Evolutionary conservation across 2,113 vertebrate genomes (phyloP).

Genomic region (Paramormyrops kingsleyae): DNA sequence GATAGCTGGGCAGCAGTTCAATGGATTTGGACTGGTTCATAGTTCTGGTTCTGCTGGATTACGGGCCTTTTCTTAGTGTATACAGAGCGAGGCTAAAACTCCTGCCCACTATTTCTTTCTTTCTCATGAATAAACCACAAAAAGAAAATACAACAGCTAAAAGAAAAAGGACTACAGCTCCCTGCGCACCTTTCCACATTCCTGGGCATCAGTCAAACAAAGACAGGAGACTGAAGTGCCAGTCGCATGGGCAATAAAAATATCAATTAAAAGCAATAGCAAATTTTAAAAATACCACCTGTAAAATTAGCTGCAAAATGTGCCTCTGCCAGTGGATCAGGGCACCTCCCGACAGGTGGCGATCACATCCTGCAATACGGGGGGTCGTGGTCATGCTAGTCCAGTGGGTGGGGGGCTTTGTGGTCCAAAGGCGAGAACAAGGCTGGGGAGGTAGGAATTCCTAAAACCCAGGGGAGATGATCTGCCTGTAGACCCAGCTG

Average conservation of each 20-base stretch:
- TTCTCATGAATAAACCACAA: conserved; percentile 54
- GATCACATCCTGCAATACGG: conserved; percentile 40
- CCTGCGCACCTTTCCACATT: conserved; percentile 45
- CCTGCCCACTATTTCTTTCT: conserved; percentile 33
- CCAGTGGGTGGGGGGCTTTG: conserved; percentile 32
- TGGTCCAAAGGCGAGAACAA: conserved; percentile 36
- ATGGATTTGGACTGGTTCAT: conserved; percentile 80
- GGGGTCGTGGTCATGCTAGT: conserved; percentile 35
- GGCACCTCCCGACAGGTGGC: conserved; percentile 31
- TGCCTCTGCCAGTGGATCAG: background rate
- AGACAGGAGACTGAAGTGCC: background rate
- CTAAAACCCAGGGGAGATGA: conserved; percentile 22
- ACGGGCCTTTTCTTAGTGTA: conserved; percentile 16
- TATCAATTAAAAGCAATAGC: background rate
- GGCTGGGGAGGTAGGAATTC: conserved; percentile 16
- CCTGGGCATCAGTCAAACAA: conserved; percentile 34
- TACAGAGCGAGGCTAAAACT: background rate
- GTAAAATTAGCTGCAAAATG: background rate
- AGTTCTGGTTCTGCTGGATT: conserved; percentile 58
- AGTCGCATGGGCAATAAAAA: background rate
- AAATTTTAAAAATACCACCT: background rate
- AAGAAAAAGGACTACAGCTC: conserved; percentile 33
- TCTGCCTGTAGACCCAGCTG: background rate
- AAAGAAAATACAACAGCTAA: conserved; percentile 48
- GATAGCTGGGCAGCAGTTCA: conserved; percentile 58